phyloP scores from a whole-genome alignment of 2,888 invertebrate species.

The Hydroisotoma schaefferi region DNA sequence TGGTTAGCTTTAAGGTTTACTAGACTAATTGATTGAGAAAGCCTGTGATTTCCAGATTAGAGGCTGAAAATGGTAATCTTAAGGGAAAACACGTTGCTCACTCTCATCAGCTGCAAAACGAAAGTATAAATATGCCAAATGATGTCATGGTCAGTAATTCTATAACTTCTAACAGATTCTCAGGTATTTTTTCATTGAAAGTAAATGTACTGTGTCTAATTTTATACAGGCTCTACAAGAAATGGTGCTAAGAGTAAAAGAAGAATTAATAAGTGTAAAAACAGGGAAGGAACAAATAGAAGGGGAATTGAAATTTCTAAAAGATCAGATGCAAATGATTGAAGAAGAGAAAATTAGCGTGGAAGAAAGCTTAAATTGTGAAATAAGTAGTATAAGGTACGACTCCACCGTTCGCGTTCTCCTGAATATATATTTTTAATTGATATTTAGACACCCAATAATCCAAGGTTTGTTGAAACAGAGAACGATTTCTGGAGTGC shows the following conservation, averaged over 20 bases:
- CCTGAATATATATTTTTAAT: too few species aligned
- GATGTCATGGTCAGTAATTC: slow-evolving; percentile 66
- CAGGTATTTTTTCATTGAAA: too few species aligned
- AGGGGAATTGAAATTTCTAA: slow-evolving; percentile 57
- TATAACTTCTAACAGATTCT: not conserved
- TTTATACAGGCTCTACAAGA: slow-evolving; percentile 88
- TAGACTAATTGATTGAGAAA: slow-evolving; percentile 45
- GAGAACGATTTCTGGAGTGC: not conserved
- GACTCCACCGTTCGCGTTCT: too few species aligned
- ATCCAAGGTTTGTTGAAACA: too few species aligned
- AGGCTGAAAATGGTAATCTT: slow-evolving; percentile 83
- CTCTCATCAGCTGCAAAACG: slow-evolving; percentile 83
- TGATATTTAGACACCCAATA: too few species aligned
- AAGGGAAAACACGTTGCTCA: slow-evolving; percentile 83
- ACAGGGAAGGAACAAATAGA: slow-evolving; percentile 78
- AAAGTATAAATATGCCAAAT: slow-evolving; percentile 87
- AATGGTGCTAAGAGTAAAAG: slow-evolving; percentile 73
- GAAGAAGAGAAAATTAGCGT: slow-evolving; percentile 58
- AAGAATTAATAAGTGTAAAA: slow-evolving; percentile 85
- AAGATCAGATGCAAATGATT: slow-evolving; percentile 56
- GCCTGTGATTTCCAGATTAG: slow-evolving; percentile 65
- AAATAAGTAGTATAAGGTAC: slow-evolving; percentile 54
- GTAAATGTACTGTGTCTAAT: too few species aligned
- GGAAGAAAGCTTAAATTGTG: slow-evolving; percentile 56
- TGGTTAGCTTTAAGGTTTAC: too few species aligned